Base-by-base conservation (phyloP, 2,888 invertebrate species). In the Cantharis flavilabris region DNA sequence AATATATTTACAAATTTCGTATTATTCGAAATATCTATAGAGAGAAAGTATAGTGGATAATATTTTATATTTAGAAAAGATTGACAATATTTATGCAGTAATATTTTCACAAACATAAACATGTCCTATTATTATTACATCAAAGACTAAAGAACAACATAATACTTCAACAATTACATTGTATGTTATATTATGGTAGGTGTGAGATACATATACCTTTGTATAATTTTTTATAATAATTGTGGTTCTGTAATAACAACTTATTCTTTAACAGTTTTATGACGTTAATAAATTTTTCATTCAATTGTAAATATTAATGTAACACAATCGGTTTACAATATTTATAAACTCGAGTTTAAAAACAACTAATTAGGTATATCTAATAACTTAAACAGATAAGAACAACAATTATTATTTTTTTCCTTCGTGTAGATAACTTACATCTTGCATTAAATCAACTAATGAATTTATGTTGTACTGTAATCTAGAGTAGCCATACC, bases 401-500 rank as follows among this genome's bases (percentile, higher is more conserved):
- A 49, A n/a, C n/a, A n/a, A 49, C n/a, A 49, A 49, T 49, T 49
- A 49, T 10, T 14, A 63, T 73, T 69, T 62, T 69, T 62, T 26
- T 62, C 62, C 26, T 67, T 73, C 64, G 9, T 62, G 23, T 20
- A 65, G 65, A n/a, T 64, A 65, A 33, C 65, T 30, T 33, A 30
- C 33, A 33, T 49, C 18, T 70, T 70, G 62, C 14, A 67, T 73
- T 49, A 69, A 70, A 65, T 23, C 65, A 67, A 73, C 62, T 69
- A 62, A 73, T 73, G 69, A 73, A 73, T 73, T 33, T 23, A 49
- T 18, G 69, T 62, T 78, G 78, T 65, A 79, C 33, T 65, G 79
- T 79, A 80, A 82, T 83, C 78, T 81, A 72, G 79, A 81, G 63
- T 82, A 80, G 79, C 81, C 80, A 81, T 82, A 82, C 80, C 81